Evolutionary conservation across 2,888 invertebrate species (phyloP).

Genomic region (Drosophila austrosaltans): DNA sequence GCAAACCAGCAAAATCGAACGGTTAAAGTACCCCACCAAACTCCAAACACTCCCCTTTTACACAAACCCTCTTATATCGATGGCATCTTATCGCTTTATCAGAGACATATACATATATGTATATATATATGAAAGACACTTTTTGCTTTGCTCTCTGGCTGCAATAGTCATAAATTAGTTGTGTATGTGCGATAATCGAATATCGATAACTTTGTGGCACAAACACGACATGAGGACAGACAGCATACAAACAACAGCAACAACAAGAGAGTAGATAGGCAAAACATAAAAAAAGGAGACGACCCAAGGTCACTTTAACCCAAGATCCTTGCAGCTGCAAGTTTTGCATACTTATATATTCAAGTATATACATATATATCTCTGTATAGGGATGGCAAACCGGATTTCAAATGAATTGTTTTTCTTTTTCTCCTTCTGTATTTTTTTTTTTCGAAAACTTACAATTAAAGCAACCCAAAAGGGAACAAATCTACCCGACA

Average conservation of each 20-base stretch:
- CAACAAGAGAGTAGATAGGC: constrained; percentile 20
- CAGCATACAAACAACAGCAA: neutral
- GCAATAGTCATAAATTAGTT: constrained; percentile 50
- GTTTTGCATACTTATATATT: constrained; percentile 11
- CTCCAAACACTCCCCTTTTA: neutral
- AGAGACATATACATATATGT: constrained; percentile 36
- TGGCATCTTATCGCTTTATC: constrained; percentile 31
- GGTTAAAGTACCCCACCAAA: constrained; percentile 10
- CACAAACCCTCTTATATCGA: constrained; percentile 33
- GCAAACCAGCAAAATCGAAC: constrained; percentile 42
- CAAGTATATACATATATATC: neutral
- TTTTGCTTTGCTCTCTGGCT: constrained; percentile 5
- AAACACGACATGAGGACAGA: constrained; percentile 9
- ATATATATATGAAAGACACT: neutral
- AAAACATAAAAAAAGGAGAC: neutral
- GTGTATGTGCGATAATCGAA: constrained; percentile 46
- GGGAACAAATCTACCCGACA: constrained; percentile 9
- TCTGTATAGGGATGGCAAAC: constrained; percentile 13
- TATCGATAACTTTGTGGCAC: constrained; percentile 45
- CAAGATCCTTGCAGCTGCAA: constrained; percentile 45
- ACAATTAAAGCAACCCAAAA: constrained; percentile 24
- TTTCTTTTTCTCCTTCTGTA: neutral
- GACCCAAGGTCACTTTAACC: constrained; percentile 20
- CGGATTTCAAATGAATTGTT: constrained; percentile 30
- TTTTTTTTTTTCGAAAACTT: constrained; percentile 6